These are phyloP conservation scores for Phalacrocorax carbo DNA, from an alignment of 2,113 vertebrate species.

Conservation along the genomic window DNA sequence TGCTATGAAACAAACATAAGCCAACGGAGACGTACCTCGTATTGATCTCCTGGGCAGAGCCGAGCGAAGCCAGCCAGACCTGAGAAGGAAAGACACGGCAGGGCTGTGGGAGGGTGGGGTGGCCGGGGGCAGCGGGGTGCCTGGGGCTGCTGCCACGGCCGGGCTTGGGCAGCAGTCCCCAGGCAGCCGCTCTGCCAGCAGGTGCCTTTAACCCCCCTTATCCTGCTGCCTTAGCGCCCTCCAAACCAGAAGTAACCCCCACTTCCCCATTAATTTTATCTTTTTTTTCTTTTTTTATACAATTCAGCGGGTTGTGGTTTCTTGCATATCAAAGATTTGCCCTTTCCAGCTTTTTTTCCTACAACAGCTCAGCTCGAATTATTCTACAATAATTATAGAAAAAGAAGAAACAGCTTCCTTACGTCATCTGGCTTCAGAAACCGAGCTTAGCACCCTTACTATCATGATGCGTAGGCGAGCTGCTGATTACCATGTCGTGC, in stretches of 20 bases:
- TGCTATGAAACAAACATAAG: not conserved
- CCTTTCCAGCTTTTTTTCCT: not conserved
- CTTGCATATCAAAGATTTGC: not conserved
- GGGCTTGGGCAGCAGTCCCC: not conserved
- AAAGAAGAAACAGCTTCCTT: not conserved
- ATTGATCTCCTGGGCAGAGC: conserved; percentile 96
- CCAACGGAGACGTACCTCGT: conserved; percentile 77
- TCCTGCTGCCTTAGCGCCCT: not conserved
- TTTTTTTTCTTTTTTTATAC: not conserved
- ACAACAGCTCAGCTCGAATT: not conserved
- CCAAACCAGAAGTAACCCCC: not conserved
- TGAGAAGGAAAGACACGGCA: conserved; percentile 44
- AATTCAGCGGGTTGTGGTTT: not conserved
- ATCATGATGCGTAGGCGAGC: not conserved
- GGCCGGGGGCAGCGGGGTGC: not conserved
- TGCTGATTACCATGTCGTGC: not conserved
- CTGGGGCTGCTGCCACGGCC: too few species aligned
- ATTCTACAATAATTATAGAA: not conserved
- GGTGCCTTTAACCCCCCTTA: not conserved
- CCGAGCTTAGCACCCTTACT: not conserved
- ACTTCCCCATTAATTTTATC: not conserved
- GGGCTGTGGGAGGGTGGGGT: not conserved
- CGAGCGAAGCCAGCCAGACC: conserved; percentile 96
- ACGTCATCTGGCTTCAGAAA: not conserved
- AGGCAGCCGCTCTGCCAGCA: rapidly evolving